These are phyloP conservation scores for Parotocinclus haroldoi DNA, from an alignment of 2,797 vertebrate genomes.

Conservation along the genomic window DNA sequence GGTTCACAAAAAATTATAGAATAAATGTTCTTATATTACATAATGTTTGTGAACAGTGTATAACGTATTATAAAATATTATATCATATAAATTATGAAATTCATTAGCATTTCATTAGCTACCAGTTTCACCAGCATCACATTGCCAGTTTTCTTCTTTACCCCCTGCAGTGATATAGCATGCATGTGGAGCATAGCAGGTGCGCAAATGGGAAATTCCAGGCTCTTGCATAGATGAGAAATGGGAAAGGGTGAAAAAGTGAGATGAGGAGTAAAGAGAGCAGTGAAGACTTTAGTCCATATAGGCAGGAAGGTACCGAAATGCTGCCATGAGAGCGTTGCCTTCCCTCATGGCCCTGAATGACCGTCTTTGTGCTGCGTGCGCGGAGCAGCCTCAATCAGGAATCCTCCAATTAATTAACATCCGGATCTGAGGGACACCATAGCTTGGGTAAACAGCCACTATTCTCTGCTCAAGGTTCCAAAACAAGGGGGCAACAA, in stretches of 20 bases:
- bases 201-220: slow-evolving; percentile 54
- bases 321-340: slow-evolving; percentile 34
- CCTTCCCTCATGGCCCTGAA: slow-evolving; percentile 31
- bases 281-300: slow-evolving; percentile 27
- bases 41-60: no score
- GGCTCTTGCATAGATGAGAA: slow-evolving; percentile 49
- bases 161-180: slow-evolving; percentile 32
- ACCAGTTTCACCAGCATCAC: slow-evolving; percentile 18
- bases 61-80: no score
- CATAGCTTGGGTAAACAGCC: slow-evolving; percentile 83
- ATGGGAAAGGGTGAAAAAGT: slow-evolving; percentile 43
- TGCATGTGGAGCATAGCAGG: slow-evolving; percentile 39
- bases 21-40: no score
- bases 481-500: slow-evolving; percentile 79
- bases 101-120: no score
- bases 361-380: slow-evolving; percentile 58
- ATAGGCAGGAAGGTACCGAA: slow-evolving; percentile 42
- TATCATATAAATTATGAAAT: no score
- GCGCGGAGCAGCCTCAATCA: slow-evolving; percentile 76
- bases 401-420: slow-evolving; percentile 75
- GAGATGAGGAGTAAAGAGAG: slow-evolving; percentile 9
- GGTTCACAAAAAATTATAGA: no score
- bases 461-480: slow-evolving; percentile 78
- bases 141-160: slow-evolving; percentile 36
- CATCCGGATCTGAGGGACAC: slow-evolving; percentile 54